Evolutionary conservation across 2,113 vertebrate species (phyloP).

Genomic region (Pomatostomus ruficeps): DNA sequence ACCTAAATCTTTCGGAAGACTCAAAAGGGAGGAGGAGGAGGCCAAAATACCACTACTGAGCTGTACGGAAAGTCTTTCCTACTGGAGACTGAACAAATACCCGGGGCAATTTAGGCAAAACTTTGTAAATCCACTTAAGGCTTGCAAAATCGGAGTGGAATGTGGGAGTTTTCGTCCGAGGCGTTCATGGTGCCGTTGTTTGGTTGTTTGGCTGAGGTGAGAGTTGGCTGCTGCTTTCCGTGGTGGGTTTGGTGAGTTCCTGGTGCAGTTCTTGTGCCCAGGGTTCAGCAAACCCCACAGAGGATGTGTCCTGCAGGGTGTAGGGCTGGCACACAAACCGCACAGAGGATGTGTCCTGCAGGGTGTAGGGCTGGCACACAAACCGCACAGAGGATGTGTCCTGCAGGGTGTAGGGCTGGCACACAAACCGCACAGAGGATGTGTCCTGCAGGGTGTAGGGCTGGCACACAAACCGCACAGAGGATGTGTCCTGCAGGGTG

Average conservation of each 20-base stretch:
- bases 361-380: too few relatives aligned
- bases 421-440: too few relatives aligned
- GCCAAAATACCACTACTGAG: slow-evolving; percentile 66
- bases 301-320: slow-evolving; percentile 53
- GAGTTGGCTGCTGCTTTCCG: slow-evolving; percentile 38
- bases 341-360: too few relatives aligned
- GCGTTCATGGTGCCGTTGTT: background rate
- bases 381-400: too few relatives aligned
- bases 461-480: too few relatives aligned
- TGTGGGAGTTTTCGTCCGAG: background rate
- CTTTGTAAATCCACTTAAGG: slow-evolving; percentile 25
- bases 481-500: too few relatives aligned
- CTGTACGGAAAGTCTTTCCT: slow-evolving; percentile 45
- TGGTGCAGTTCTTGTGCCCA: background rate
- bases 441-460: too few relatives aligned
- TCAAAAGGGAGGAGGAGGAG: slow-evolving; percentile 48
- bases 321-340: background rate
- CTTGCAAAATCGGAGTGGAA: slow-evolving; percentile 46
- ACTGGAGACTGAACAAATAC: slow-evolving; percentile 45
- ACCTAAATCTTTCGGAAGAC: slow-evolving; percentile 21
- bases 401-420: too few relatives aligned
- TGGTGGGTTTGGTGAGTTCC: background rate
- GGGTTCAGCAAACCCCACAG: slow-evolving; percentile 1
- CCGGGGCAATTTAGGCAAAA: slow-evolving; percentile 34
- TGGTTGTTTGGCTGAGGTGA: background rate